Percentiles rank a stretch among this genome's conserved stretches.
phyloP scores from a whole-genome alignment of 2,888 invertebrate species.

The Noctua comes region DNA sequence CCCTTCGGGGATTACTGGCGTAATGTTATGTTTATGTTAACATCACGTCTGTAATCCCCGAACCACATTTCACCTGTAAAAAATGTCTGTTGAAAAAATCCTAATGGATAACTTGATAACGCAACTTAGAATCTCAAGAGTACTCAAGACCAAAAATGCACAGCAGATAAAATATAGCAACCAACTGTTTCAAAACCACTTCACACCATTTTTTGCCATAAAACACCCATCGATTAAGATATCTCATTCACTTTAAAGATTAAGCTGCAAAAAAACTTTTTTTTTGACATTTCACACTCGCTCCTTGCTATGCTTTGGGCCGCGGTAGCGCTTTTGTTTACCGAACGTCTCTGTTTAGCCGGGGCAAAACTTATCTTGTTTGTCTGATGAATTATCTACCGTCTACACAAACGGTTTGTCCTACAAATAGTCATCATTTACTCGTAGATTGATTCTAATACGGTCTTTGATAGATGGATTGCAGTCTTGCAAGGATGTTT shows the following conservation, averaged over 20 bases:
- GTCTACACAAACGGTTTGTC: constrained; percentile 63
- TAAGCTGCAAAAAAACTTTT: not conserved
- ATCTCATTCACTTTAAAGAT: not conserved
- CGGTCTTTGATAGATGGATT: constrained; percentile 11
- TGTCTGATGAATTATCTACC: constrained; percentile 71
- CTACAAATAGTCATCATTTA: constrained; percentile 58
- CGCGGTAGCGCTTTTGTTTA: constrained; percentile 45
- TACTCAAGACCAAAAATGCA: not conserved
- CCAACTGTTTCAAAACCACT: constrained; percentile 5
- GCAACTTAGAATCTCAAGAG: no score
- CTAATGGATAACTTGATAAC: not conserved
- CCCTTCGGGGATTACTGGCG: not conserved
- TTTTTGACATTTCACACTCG: not conserved
- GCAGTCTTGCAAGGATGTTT: constrained; percentile 1
- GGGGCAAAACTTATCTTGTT: constrained; percentile 71
- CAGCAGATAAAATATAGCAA: not conserved
- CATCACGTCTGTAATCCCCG: not conserved
- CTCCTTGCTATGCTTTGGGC: constrained; percentile 18
- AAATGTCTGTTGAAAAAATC: not conserved
- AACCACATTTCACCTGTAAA: no score
- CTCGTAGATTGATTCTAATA: constrained; percentile 55
- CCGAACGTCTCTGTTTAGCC: constrained; percentile 66
- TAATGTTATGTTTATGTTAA: not conserved
- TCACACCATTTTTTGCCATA: constrained; percentile 24
- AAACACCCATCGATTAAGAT: not conserved